These are phyloP conservation scores for Serripes groenlandicus DNA, from an alignment of 2,888 invertebrate species.

Conservation along the genomic window DNA sequence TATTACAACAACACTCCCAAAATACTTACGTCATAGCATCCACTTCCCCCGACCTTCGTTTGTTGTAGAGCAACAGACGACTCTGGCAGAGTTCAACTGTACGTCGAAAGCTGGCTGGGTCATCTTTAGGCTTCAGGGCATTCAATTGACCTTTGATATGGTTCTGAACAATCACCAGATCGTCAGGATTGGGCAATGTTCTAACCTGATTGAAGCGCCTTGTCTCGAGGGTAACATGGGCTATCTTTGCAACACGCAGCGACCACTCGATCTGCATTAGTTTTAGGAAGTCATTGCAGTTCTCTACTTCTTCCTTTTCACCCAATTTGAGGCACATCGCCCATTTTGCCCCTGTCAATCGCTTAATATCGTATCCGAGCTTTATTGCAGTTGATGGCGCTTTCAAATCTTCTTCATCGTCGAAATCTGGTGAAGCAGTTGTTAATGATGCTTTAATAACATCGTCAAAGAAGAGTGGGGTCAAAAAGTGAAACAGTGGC, in stretches of 20 bases:
- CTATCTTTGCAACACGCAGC: slow-evolving; percentile 26
- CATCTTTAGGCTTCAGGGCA: not conserved
- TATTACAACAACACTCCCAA: too few relatives aligned
- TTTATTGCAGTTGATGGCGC: too few relatives aligned
- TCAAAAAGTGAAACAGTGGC: too few relatives aligned
- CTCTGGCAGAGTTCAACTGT: slow-evolving; percentile 26
- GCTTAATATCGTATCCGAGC: too few relatives aligned
- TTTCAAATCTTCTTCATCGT: too few relatives aligned
- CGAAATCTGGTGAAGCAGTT: slow-evolving; percentile 14
- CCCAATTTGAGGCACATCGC: not conserved
- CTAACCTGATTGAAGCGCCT: slow-evolving; percentile 1
- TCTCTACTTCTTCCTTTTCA: not conserved
- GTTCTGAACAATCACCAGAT: slow-evolving; percentile 20
- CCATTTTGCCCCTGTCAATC: slow-evolving; percentile 12
- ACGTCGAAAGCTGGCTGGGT: slow-evolving; percentile 17
- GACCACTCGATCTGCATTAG: slow-evolving; percentile 38
- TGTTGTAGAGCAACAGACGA: slow-evolving; percentile 49
- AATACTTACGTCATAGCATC: too few relatives aligned
- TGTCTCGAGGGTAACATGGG: slow-evolving; percentile 13
- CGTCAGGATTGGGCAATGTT: slow-evolving; percentile 6
- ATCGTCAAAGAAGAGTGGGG: slow-evolving; percentile 6
- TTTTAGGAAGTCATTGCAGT: slow-evolving; percentile 3
- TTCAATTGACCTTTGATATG: slow-evolving; percentile 4
- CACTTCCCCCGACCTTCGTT: too few relatives aligned
- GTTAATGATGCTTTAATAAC: slow-evolving; percentile 11